Evolutionary conservation across 2,113 vertebrate species (phyloP).

Genomic region (Nasalis larvatus): DNA sequence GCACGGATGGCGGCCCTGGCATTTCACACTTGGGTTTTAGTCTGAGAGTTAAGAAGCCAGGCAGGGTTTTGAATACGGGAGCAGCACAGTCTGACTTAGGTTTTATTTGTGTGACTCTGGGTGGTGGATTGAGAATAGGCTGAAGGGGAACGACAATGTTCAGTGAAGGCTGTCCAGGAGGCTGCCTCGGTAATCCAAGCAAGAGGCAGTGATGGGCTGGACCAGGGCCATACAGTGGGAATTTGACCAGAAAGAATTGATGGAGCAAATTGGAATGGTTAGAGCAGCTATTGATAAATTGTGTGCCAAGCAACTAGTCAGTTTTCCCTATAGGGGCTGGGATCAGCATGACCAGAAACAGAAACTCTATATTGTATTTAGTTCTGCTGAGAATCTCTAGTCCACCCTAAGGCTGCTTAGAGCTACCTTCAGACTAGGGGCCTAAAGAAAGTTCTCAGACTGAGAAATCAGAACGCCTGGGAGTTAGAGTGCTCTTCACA

Average conservation of each 20-base stretch:
- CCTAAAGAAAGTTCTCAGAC: not conserved
- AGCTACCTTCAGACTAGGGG: not conserved
- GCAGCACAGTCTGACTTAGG: accelerated
- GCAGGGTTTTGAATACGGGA: too few relatives aligned
- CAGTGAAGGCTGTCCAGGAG: not conserved
- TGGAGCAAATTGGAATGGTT: not conserved
- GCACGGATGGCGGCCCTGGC: accelerated
- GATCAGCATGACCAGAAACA: not conserved
- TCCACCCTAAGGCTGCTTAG: not conserved
- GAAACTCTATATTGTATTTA: not conserved
- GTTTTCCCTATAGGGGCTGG: not conserved
- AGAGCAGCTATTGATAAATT: not conserved
- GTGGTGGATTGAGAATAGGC: not conserved
- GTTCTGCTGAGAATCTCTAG: not conserved
- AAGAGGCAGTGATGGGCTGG: too few relatives aligned
- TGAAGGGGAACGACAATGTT: too few relatives aligned
- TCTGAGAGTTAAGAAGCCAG: not conserved
- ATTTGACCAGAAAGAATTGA: not conserved
- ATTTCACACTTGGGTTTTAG: not conserved
- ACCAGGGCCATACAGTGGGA: not conserved
- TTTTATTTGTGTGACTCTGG: not conserved
- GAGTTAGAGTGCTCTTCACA: not conserved
- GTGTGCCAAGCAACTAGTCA: accelerated
- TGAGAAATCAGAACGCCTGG: not conserved
- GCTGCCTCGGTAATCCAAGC: not conserved